phyloP scores from a whole-genome alignment of 1,140 invertebrate genomes.

The Coelopa frigida region DNA sequence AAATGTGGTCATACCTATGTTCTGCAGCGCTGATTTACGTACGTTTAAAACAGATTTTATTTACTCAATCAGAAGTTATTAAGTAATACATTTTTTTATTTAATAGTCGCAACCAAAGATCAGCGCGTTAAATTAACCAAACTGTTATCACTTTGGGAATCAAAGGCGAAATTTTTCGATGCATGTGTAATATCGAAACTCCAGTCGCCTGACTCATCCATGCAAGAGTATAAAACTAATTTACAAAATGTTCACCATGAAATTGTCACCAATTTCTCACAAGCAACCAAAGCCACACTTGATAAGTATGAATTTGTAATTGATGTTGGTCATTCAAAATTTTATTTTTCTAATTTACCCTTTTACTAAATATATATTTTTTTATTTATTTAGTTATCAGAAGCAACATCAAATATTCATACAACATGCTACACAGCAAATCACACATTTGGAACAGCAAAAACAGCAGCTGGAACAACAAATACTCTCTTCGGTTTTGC shows the following conservation, averaged over 20 bases:
- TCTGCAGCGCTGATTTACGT: conserved; percentile 79
- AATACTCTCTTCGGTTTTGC: conserved; percentile 38
- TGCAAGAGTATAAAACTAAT: conserved; percentile 76
- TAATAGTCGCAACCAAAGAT: conserved; percentile 71
- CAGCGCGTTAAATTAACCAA: conserved; percentile 86
- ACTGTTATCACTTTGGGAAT: conserved; percentile 89
- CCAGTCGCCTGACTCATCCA: conserved; percentile 67
- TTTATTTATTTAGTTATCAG: conserved; percentile 70
- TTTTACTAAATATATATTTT: no score
- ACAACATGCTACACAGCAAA: conserved; percentile 79
- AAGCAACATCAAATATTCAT: conserved; percentile 93
- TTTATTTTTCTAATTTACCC: conserved; percentile 2
- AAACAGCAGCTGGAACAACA: conserved; percentile 68
- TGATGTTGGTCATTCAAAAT: no score
- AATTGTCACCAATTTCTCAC: conserved; percentile 67
- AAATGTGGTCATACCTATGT: conserved; percentile 92
- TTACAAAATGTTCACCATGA: conserved; percentile 69
- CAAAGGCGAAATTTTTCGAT: conserved; percentile 90
- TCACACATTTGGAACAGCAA: conserved; percentile 75
- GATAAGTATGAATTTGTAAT: conserved; percentile 59
- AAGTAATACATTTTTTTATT: background rate
- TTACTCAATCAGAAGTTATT: no score
- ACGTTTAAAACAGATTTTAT: conserved; percentile 47
- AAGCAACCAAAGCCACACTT: conserved; percentile 67
- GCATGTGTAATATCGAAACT: conserved; percentile 75